These are phyloP conservation scores for Buphagus erythrorhynchus DNA, from an alignment of 2,797 vertebrate genomes.

Conservation along the genomic window DNA sequence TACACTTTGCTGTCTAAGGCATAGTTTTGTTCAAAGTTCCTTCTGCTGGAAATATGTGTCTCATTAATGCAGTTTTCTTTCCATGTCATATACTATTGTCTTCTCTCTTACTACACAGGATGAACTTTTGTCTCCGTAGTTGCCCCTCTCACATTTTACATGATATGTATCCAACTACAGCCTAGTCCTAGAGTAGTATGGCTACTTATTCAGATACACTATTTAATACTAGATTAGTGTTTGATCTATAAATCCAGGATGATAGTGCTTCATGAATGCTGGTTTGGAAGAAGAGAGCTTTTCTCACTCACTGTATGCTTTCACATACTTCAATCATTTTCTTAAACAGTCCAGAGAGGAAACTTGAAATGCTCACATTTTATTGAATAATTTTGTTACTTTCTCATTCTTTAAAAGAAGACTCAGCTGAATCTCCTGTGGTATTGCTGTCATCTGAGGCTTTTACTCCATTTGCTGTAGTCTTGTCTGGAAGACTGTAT, in stretches of 20 bases:
- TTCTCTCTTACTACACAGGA: background rate
- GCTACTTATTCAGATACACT: background rate
- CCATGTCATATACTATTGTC: background rate
- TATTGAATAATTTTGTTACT: background rate
- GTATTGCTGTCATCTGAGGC: background rate
- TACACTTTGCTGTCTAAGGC: background rate
- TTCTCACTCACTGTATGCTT: background rate
- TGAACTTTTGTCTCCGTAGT: background rate
- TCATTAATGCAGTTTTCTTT: background rate
- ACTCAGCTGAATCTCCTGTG: background rate
- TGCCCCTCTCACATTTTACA: background rate
- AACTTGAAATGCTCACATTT: background rate
- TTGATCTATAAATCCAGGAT: background rate
- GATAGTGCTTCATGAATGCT: background rate
- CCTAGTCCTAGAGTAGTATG: background rate
- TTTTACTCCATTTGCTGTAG: background rate
- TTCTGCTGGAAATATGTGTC: background rate
- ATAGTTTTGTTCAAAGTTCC: background rate
- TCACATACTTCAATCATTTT: background rate
- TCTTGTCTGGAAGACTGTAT: background rate
- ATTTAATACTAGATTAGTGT: background rate
- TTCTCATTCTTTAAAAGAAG: background rate
- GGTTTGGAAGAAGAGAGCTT: background rate
- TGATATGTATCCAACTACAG: background rate
- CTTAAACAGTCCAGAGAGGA: background rate